phyloP scores from a whole-genome alignment of 2,797 vertebrate genomes.

The Chromis chromis region DNA sequence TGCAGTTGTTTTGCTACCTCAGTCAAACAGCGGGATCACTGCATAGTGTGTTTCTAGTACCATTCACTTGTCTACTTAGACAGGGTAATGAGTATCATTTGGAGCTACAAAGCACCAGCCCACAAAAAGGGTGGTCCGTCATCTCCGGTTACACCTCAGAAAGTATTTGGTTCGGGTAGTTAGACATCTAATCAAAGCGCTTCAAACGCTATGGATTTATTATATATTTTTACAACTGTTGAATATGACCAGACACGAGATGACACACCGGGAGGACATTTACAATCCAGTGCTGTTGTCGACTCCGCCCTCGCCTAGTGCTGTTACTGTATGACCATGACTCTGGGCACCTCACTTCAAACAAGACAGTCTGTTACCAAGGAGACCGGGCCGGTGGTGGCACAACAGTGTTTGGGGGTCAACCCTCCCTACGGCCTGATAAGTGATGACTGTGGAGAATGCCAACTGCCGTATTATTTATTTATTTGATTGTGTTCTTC shows the following conservation, averaged over 20 bases:
- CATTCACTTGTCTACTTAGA: slow-evolving; percentile 87
- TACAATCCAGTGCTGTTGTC: slow-evolving; percentile 60
- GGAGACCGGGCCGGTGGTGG: slow-evolving; percentile 80
- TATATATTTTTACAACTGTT: slow-evolving; percentile 52
- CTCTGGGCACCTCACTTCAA: slow-evolving; percentile 78
- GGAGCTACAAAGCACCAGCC: slow-evolving; percentile 81
- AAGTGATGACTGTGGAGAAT: slow-evolving; percentile 85
- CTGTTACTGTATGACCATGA: slow-evolving; percentile 69
- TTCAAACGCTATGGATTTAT: slow-evolving; percentile 55
- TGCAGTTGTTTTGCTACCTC: slow-evolving; percentile 89
- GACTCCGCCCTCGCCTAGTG: slow-evolving; percentile 39
- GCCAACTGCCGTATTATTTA: slow-evolving; percentile 80
- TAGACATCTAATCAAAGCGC: slow-evolving; percentile 74
- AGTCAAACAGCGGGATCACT: slow-evolving; percentile 87
- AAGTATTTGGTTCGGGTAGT: slow-evolving; percentile 63
- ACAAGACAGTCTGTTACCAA: slow-evolving; percentile 85
- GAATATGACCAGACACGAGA: slow-evolving; percentile 30
- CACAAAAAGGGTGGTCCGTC: slow-evolving; percentile 82
- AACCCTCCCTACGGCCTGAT: slow-evolving; percentile 78
- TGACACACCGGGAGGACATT: slow-evolving; percentile 46
- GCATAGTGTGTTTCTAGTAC: slow-evolving; percentile 84
- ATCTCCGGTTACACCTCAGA: slow-evolving; percentile 80
- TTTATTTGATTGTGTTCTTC: slow-evolving; percentile 82
- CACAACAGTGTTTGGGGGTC: slow-evolving; percentile 83
- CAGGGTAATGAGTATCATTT: slow-evolving; percentile 88